These are phyloP conservation scores for Serilophus lunatus DNA, from an alignment of 2,113 vertebrate species.

Conservation along the genomic window DNA sequence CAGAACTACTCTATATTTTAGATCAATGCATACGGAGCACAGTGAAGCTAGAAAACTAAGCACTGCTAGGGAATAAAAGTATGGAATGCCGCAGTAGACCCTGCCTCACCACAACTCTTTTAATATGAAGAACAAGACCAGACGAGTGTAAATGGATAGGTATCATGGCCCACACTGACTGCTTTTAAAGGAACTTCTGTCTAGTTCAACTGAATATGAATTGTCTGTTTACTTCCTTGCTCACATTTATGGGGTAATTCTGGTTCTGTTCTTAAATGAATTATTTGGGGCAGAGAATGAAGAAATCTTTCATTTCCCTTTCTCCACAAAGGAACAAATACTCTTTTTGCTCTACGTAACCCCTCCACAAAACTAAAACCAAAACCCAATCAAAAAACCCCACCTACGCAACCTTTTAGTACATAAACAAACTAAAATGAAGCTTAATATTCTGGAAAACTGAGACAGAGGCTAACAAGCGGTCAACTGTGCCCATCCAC, in stretches of 20 bases:
- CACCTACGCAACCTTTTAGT: background rate
- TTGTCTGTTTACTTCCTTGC: background rate
- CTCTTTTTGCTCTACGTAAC: background rate
- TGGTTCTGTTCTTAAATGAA: background rate
- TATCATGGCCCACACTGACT: background rate
- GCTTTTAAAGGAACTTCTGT: background rate
- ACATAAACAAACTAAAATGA: background rate
- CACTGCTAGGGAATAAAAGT: background rate
- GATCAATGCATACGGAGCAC: background rate
- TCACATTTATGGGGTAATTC: background rate
- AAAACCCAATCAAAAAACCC: background rate
- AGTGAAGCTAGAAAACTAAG: background rate
- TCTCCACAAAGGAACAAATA: background rate
- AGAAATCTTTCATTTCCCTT: background rate
- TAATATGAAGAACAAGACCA: background rate
- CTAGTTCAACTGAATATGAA: background rate
- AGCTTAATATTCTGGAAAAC: background rate
- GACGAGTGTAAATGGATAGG: background rate
- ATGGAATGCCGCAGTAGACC: background rate
- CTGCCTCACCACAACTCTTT: background rate
- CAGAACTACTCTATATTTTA: background rate
- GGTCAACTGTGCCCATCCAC: background rate
- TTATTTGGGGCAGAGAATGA: background rate
- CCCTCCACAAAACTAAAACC: rapidly evolving
- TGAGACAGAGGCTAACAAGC: background rate